Base-by-base conservation (phyloP, 2,888 invertebrate species). In the Acronicta alni region DNA sequence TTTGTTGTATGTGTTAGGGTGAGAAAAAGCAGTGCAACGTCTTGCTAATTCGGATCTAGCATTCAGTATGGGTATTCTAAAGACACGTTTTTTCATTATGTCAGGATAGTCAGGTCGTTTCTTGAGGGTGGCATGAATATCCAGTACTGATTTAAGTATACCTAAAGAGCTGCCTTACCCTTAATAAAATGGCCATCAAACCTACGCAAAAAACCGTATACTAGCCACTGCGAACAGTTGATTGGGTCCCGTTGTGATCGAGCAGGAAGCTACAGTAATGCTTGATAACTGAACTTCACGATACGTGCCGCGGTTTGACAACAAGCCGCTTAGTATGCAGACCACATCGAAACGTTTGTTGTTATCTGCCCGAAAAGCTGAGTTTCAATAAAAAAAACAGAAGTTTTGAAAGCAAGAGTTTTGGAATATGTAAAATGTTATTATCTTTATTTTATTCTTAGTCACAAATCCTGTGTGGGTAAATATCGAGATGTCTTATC, bases 211-310 rank as follows among this genome's bases (percentile, higher is more conserved):
- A 14, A 23, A 37, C 49, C 17, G 45, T 55, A 35, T n/a, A 3
- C 20, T 45, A 16, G 16, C 6, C 16, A 5, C 8, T 12, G 7
- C 7, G 17, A 16, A 26, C 51, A 61, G 32, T 45, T 41, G 47
- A 52, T 42, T 32, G 49, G 39, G 44, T 58, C 58, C 67, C 70
- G 57, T 59, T 59, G 51, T 30, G n/a, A 46, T 46, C 10, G 26
- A 48, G 30, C 55, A 67, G 74, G 67, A 60, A 57, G 55, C 37
- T 20, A 62, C 57, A 59, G 54, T 63, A 57, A 41, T 62, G 66
- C 42, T 26, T 55, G 51, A 49, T 67, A 60, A 60, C 48, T 53
- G 59, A 70, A 56, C 67, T 41, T 35, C 16, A 37, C 4, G 30
- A 16, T 14, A 53, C 71, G 67, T 64, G 67, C 12, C 18, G 14